Evolutionary conservation across 2,797 vertebrate genomes (phyloP).

Genomic region (Chelon labrosus): DNA sequence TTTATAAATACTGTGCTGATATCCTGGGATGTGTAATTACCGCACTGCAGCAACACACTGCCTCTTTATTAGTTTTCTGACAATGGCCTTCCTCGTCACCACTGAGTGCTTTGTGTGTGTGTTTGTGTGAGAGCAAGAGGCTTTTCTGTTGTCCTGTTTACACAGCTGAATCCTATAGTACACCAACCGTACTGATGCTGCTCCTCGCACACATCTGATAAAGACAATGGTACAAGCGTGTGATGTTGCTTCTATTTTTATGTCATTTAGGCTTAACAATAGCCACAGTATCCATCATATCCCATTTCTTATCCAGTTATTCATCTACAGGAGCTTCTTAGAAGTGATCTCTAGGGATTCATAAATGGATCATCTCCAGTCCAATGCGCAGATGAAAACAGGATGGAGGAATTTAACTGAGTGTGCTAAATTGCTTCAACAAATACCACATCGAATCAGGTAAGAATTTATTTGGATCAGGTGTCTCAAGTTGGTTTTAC

Average conservation of each 20-base stretch:
- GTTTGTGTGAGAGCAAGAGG: slow-evolving; percentile 27
- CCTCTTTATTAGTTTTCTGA: slow-evolving; percentile 84
- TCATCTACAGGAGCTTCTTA: slow-evolving; percentile 50
- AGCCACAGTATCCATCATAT: slow-evolving; percentile 51
- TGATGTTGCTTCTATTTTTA: slow-evolving; percentile 42
- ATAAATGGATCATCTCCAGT: slow-evolving; percentile 59
- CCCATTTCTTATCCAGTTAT: slow-evolving; percentile 52
- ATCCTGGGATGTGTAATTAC: slow-evolving; percentile 83
- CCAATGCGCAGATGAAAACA: slow-evolving; percentile 45
- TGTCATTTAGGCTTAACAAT: slow-evolving; percentile 44
- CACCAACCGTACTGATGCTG: slow-evolving; percentile 18
- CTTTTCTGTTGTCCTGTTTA: slow-evolving; percentile 54
- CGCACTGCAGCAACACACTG: slow-evolving; percentile 64
- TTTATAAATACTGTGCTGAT: slow-evolving; percentile 80
- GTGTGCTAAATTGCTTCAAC: slow-evolving; percentile 26
- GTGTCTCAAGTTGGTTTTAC: slow-evolving; percentile 36
- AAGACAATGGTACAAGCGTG: slow-evolving; percentile 29
- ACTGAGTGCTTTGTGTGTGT: slow-evolving; percentile 34
- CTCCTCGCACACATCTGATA: slow-evolving; percentile 29
- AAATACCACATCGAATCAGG: slow-evolving; percentile 46
- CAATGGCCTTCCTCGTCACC: slow-evolving; percentile 68
- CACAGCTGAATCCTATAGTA: slow-evolving; percentile 58
- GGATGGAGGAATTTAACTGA: slow-evolving; percentile 55
- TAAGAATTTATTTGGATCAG: slow-evolving; percentile 49
- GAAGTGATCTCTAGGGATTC: slow-evolving; percentile 60